Evolutionary conservation across 2,888 invertebrate genomes (phyloP).

Genomic region (Zaprionus lineosus): DNA sequence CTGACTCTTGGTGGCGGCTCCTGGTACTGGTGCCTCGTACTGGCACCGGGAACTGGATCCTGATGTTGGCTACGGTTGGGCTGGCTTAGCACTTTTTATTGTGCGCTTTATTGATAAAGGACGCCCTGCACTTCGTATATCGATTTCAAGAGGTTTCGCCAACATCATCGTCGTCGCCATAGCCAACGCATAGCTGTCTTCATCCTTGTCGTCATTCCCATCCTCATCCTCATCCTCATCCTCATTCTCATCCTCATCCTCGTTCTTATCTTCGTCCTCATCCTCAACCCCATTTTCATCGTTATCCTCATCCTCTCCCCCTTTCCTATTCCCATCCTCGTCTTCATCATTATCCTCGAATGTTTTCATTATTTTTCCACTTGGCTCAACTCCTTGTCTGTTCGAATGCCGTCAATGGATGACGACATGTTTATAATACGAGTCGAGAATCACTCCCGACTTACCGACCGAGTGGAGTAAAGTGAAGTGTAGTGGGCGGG

Average conservation of each 20-base stretch:
- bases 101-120: slow-evolving; percentile 56
- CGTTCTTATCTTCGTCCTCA: slow-evolving; percentile 10
- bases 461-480: background rate
- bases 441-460: slow-evolving; percentile 34
- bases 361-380: slow-evolving; percentile 82
- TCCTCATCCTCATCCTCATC: background rate
- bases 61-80: slow-evolving; percentile 2
- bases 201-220: background rate
- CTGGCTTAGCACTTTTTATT: slow-evolving; percentile 52
- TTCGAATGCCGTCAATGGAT: slow-evolving; percentile 79
- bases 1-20: slow-evolving; percentile 13
- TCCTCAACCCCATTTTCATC: background rate
- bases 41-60: slow-evolving; percentile 6
- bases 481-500: too few species aligned
- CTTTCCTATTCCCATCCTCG: slow-evolving; percentile 61
- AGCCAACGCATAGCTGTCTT: background rate
- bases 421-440: slow-evolving; percentile 58
- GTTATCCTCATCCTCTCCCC: slow-evolving; percentile 8
- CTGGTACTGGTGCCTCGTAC: background rate
- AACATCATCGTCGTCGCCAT: background rate
- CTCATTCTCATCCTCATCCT: slow-evolving; percentile 59
- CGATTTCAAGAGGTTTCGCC: slow-evolving; percentile 74
- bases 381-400: slow-evolving; percentile 81
- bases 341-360: slow-evolving; percentile 71
- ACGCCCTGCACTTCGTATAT: slow-evolving; percentile 54